A percentile compares a stretch with the other conserved stretches of the same genome.
These are phyloP conservation scores for Drosophila niveifrons DNA, from an alignment of 2,888 invertebrate genomes.

Conservation along the genomic window DNA sequence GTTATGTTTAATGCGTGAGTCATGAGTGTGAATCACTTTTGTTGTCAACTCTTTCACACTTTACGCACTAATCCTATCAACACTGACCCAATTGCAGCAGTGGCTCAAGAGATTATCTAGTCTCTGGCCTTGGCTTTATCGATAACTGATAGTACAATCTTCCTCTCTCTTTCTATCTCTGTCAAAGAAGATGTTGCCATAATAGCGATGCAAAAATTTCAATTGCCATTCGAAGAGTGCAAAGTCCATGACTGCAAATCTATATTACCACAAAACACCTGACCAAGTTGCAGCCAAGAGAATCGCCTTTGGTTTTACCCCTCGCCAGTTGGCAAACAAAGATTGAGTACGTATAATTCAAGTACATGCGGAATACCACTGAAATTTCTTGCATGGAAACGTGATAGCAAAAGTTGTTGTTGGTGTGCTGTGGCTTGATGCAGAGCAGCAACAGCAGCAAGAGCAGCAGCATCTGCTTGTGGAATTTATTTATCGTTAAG, in stretches of 20 bases:
- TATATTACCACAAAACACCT: slow-evolving; percentile 11
- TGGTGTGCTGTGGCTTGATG: slow-evolving; percentile 45
- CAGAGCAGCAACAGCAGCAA: slow-evolving; percentile 54
- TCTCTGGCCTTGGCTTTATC: slow-evolving; percentile 14
- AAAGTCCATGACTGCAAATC: slow-evolving; percentile 30
- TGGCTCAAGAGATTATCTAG: slow-evolving; percentile 9
- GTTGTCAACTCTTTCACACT: slow-evolving; percentile 10
- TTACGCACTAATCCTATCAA: slow-evolving; percentile 19
- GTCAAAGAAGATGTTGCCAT: slow-evolving; percentile 14
- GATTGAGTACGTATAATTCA: slow-evolving; percentile 53
- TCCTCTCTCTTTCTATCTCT: neutral
- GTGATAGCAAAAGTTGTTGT: slow-evolving; percentile 77
- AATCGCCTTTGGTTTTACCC: no score
- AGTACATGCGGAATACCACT: slow-evolving; percentile 74
- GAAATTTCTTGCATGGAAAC: slow-evolving; percentile 79
- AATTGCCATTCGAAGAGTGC: slow-evolving; percentile 20
- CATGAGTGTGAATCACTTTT: slow-evolving; percentile 17
- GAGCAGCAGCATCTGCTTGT: slow-evolving; percentile 70
- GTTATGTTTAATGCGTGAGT: slow-evolving; percentile 15
- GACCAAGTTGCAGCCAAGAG: slow-evolving; percentile 4
- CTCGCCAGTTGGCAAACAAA: neutral
- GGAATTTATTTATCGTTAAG: slow-evolving; percentile 79
- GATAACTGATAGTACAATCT: neutral
- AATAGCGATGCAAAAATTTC: slow-evolving; percentile 53
- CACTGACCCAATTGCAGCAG: slow-evolving; percentile 38